Percentiles rank a stretch among this genome's conserved stretches.
Conservation (phyloP, 2,113 vertebrate genomes). For the Antigone vipio region DNA sequence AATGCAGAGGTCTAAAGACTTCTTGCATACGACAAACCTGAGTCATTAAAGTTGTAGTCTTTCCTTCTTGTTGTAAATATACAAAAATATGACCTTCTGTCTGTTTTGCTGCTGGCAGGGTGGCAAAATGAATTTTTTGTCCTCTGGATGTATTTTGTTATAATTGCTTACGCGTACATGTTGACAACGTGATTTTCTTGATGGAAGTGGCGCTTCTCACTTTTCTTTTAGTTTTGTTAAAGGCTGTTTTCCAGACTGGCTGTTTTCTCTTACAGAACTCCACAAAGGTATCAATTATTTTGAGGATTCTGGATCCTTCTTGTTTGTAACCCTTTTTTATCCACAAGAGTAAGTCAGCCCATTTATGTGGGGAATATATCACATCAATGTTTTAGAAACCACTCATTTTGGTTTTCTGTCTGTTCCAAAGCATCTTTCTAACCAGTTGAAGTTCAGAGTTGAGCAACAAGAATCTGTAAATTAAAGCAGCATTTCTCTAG, state of each 20-base stretch:
- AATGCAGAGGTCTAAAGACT: not conserved
- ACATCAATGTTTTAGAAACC: not conserved
- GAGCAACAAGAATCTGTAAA: not conserved
- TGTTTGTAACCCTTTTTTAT: not conserved
- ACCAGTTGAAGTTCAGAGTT: not conserved
- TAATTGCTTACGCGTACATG: not conserved
- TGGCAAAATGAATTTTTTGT: not conserved
- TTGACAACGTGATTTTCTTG: not conserved
- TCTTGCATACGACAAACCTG: not conserved
- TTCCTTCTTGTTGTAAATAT: not conserved
- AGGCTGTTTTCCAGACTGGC: not conserved
- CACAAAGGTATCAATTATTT: not conserved
- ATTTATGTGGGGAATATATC: not conserved
- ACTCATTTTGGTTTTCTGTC: not conserved
- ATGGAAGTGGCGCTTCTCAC: not conserved
- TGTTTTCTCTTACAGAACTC: not conserved
- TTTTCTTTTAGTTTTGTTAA: not conserved
- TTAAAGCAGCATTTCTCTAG: not conserved
- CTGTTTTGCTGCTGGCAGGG: not conserved
- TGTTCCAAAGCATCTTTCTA: not conserved
- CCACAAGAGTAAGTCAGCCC: not conserved
- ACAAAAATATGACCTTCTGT: not conserved
- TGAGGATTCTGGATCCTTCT: not conserved
- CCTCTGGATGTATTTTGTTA: not conserved
- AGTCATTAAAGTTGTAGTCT: not conserved